A percentile compares a stretch with the other conserved stretches of the same genome.
phyloP scores from a whole-genome alignment of 2,113 vertebrate genomes.

The Falcunculus frontatus region DNA sequence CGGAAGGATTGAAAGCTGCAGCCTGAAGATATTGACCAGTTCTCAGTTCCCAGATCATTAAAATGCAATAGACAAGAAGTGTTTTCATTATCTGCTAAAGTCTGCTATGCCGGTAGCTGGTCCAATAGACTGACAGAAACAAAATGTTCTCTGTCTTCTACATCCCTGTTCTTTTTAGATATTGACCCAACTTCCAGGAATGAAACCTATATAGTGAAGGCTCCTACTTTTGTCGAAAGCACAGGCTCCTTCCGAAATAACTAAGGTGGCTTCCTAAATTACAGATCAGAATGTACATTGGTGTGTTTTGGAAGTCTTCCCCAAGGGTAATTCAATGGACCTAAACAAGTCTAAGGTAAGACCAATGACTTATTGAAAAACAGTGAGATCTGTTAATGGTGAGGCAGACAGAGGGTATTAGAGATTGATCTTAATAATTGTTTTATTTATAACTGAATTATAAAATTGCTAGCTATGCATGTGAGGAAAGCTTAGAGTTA shows the following conservation, averaged over 20 bases:
- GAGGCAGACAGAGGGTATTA: fast-evolving
- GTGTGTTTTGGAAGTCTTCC: background rate
- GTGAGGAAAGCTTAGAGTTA: background rate
- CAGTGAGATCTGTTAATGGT: background rate
- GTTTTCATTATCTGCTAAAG: background rate
- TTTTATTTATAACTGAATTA: background rate
- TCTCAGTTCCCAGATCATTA: background rate
- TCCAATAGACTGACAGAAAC: background rate
- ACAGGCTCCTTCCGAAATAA: background rate
- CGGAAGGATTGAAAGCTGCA: background rate
- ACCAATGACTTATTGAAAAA: background rate
- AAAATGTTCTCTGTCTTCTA: background rate
- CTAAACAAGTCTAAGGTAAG: background rate
- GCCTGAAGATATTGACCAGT: background rate
- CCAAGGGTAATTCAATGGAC: background rate
- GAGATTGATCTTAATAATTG: background rate
- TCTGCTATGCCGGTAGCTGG: background rate
- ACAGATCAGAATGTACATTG: background rate
- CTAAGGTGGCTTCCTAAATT: background rate
- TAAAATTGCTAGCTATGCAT: background rate
- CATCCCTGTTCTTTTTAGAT: background rate
- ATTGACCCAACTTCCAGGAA: background rate
- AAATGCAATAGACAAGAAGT: background rate
- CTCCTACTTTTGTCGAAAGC: background rate
- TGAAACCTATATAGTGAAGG: background rate